Evolutionary conservation across 2,888 invertebrate species (phyloP), one percentile per base, ranked within the genome.

Genomic region (Phymatocera aterrima): DNA sequence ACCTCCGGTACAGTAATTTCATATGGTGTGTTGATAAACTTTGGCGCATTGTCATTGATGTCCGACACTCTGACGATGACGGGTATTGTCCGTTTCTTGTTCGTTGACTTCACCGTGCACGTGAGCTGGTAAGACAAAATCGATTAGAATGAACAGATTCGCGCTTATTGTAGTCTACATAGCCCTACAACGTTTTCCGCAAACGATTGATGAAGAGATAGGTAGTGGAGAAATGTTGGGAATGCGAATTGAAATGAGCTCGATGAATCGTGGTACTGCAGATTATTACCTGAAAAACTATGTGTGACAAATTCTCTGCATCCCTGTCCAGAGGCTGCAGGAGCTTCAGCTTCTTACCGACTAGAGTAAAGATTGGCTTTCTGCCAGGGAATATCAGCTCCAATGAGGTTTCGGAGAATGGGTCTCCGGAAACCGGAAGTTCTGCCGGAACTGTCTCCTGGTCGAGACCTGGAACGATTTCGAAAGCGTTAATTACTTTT

Each of bases 41-140:
- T 93, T 37, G 97, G 97, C 77, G 95, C 94, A 91, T 97, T 97
- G 91, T 97, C 97, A 89, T 97, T 97, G 89, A 97, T 94, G 91
- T 97, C 97, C 48, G 96, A 96, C 85, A 97, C 96, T 91, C 97
- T 93, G 83, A 97, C 97, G 88, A 97, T 97, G 84, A 97, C 95
- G 78, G 97, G 97, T 90, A 97, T 96, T 81, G 95, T 96, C 83
- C 96, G 93, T 89, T 95, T 95, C 90, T 96, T 96, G 90, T 94
- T 94, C 61, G 96, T 95, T 74, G 95, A 93, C 91, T 94, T 94
- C 85, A 96, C 94, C 83, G 96, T 95, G 90, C 97, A 97, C 82
- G 95, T 95, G 90, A 97, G 92, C 97, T 97, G 72, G 51, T 18
- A 18, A 28, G 92, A 93, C 86, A 82, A 83, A 79, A 81, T 70